Evolutionary conservation across 2,113 vertebrate species (phyloP).

Genomic region (Malurus cyaneus): DNA sequence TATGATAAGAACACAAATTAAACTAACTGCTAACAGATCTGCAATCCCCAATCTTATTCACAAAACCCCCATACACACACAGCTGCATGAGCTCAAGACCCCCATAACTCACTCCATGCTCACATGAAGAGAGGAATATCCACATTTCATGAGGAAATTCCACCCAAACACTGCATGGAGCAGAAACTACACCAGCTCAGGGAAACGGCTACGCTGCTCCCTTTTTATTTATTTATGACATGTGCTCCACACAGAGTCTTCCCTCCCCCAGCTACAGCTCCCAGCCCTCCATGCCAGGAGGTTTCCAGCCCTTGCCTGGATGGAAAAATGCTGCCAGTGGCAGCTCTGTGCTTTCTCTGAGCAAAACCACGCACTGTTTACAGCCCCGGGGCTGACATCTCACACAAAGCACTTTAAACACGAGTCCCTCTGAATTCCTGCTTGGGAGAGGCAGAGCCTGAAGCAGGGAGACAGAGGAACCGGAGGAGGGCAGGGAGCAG

Average conservation of each 20-base stretch:
- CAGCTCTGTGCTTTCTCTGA: slow-evolving; percentile 28
- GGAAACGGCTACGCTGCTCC: fast-evolving
- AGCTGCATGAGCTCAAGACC: not conserved
- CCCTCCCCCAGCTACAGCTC: not conserved
- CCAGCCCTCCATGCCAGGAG: not conserved
- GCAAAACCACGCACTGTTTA: not conserved
- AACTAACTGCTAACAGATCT: not conserved
- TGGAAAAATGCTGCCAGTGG: not conserved
- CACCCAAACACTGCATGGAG: not conserved
- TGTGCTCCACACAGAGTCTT: not conserved
- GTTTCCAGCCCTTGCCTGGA: not conserved
- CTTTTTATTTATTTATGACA: not conserved
- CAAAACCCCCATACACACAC: not conserved
- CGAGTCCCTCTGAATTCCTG: not conserved
- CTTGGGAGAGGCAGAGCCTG: not conserved
- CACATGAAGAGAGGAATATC: not conserved
- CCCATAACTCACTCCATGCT: not conserved
- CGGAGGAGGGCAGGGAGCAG: not conserved
- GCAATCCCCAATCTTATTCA: not conserved
- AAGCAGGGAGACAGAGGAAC: not conserved
- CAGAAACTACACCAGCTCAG: not conserved
- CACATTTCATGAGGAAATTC: not conserved
- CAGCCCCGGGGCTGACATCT: not conserved
- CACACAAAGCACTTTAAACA: slow-evolving; percentile 5
- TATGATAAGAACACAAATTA: not conserved